Evolutionary conservation across 1,140 invertebrate species (phyloP).

Genomic region (Xylocopa sonorina): DNA sequence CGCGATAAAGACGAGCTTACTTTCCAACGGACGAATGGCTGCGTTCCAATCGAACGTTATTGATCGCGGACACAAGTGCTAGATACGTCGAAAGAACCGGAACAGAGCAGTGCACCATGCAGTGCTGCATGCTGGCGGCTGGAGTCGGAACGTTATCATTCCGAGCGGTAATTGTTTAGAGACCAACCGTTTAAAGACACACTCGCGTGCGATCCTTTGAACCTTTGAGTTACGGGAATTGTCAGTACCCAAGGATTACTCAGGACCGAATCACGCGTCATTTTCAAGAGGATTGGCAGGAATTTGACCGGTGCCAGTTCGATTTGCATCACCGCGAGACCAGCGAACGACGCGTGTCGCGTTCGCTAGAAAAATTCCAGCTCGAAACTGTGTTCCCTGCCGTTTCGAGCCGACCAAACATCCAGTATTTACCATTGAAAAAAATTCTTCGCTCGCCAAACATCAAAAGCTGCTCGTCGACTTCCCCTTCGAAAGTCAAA

Average conservation of each 20-base stretch:
- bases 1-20: conserved; percentile 29
- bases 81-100: not conserved
- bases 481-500: not conserved
- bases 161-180: not conserved
- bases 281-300: not conserved
- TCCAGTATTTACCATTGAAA: not conserved
- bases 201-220: not conserved
- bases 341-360: too few relatives aligned
- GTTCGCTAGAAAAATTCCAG: too few relatives aligned
- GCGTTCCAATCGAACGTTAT: conserved; percentile 27
- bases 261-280: too few relatives aligned
- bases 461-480: not conserved
- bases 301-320: too few relatives aligned
- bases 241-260: not conserved
- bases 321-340: too few relatives aligned
- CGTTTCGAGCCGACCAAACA: not conserved
- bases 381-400: not conserved
- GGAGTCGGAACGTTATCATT: conserved; percentile 13
- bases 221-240: not conserved
- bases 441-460: not conserved
- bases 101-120: not conserved
- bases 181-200: not conserved
- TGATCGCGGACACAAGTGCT: conserved; percentile 39
- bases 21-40: not conserved
- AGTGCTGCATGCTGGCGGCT: conserved; percentile 45